Evolutionary conservation across 2,888 invertebrate species (phyloP), one percentile per base, ranked within the genome.

Genomic region (Apoda limacodes): DNA sequence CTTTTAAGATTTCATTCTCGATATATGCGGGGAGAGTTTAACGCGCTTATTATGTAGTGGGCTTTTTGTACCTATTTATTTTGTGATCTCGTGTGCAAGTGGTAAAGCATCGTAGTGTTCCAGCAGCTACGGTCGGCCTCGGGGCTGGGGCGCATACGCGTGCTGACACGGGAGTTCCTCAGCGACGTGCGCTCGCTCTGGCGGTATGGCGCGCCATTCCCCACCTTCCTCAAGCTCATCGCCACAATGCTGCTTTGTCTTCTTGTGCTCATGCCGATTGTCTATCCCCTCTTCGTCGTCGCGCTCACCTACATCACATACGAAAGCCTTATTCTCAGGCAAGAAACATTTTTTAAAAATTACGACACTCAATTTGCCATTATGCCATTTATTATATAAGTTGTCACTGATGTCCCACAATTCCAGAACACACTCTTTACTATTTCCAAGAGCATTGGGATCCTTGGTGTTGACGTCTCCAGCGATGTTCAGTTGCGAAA

Each of bases 151-250:
- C 64, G 68, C 32, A 34, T 65, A 30, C 58, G 62, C 20, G 54
- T 76, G 23, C 40, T 71, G 9, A 45, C 57, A 14, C 56, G 64
- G 4, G 71, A 75, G 46, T 81, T 80, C 39, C 52, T 51, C 4
- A 40, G 53, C 20, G 81, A 82, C 42, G 60, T 82, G 4, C 50
- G 49, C 25, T 48, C 70, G 1, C 50, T 82, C 20, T 82, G 81
- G 81, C 65, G 60, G 25, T 71, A 80, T 40, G 76, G 80, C 10
- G 72, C 80, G 7, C 74, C 80, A 1, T 78, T 81, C 50, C 81
- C 81, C 9, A 80, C 81, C 19, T 72, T 82, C 50, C 64, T 81
- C 31, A 82, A 82, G 39, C 59, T 80, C 21, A 63, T 80, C 30
- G 74, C 65, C 37, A 67, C 78, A 4, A 38, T 76, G 21, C 33